Evolutionary conservation across 2,888 invertebrate species (phyloP).

Genomic region (Tillus elongatus): DNA sequence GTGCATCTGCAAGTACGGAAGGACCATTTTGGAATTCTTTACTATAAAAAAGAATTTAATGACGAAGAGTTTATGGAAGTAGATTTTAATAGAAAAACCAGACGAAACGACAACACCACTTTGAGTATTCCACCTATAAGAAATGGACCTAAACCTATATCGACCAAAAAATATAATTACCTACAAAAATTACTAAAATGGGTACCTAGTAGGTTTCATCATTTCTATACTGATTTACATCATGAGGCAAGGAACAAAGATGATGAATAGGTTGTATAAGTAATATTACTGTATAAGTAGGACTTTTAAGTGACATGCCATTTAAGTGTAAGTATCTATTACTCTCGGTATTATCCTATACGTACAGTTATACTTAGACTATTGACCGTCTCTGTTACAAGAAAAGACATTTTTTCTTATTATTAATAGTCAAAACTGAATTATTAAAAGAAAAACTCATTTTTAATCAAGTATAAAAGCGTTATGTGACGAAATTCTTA

Average conservation of each 20-base stretch:
- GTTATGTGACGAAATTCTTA: too few species aligned
- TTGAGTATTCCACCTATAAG: not conserved
- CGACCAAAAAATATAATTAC: constrained; percentile 3
- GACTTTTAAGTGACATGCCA: too few species aligned
- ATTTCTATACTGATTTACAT: constrained; percentile 4
- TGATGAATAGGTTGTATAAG: too few species aligned
- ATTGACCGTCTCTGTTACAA: too few species aligned
- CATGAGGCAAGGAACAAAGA: not conserved
- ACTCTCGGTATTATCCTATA: too few species aligned
- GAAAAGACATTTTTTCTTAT: too few species aligned
- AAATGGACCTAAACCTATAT: constrained; percentile 5
- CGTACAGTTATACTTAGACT: too few species aligned
- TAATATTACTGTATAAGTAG: too few species aligned
- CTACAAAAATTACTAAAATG: constrained; percentile 4
- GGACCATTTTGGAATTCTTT: not conserved
- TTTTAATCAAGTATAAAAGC: too few species aligned
- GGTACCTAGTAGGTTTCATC: constrained; percentile 2
- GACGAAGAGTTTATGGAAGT: not conserved
- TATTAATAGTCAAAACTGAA: too few species aligned
- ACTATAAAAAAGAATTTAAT: not conserved
- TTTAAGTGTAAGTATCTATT: too few species aligned
- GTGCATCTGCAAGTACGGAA: constrained; percentile 5
- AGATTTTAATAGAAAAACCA: not conserved
- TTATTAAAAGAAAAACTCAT: too few species aligned
- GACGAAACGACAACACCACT: not conserved